Evolutionary conservation across 2,888 invertebrate genomes (phyloP), one percentile per base, ranked within the genome.

Genomic region (Parnassius apollo): DNA sequence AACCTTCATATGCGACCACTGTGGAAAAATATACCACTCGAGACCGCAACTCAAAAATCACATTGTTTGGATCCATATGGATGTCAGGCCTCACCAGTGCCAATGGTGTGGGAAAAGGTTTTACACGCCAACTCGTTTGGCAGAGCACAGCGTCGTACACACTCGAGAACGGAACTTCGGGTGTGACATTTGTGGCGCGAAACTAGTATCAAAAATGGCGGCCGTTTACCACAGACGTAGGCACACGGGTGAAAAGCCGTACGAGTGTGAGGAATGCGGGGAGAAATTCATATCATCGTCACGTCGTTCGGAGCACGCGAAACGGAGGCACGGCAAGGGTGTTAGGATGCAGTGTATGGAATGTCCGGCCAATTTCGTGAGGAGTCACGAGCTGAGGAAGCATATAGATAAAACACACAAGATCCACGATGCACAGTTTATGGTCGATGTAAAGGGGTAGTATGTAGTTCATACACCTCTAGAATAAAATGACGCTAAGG

Each of bases 61-160:
- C 57, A 90, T 91, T n/a, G 71, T 86, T 0, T 91, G 90, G 91
- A 90, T 90, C 59, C 93, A 87, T 57, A 88, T 83, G 91, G 88
- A 83, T 69, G 86, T 83, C 10, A 78, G 85, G 63, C 93, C 88
- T 0, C 91, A 91, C 68, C 86, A 92, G 66, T 93, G 93, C 66
- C 84, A 87, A 35, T 87, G 88, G 80, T 93, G 93, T 64, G 84
- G 85, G 0, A 92, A 92, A 49, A 78, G 91, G 66, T 93, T 93
- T 65, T 93, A 90, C 64, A 91, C 92, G 0, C 83, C 91, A 3
- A 88, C 90, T 0, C 80, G 93, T 25, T 70, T 93, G 61, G 88
- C 90, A 0, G 92, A 92, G 64, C 93, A 93, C 60, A 82, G 83
- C 2, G 86, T 92, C 0, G 93, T 92, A 0, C 93, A 93, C 68